Percentiles rank a stretch among this genome's conserved stretches.
Conservation (phyloP, 2,888 invertebrate species). For the Dioctria linearis region DNA sequence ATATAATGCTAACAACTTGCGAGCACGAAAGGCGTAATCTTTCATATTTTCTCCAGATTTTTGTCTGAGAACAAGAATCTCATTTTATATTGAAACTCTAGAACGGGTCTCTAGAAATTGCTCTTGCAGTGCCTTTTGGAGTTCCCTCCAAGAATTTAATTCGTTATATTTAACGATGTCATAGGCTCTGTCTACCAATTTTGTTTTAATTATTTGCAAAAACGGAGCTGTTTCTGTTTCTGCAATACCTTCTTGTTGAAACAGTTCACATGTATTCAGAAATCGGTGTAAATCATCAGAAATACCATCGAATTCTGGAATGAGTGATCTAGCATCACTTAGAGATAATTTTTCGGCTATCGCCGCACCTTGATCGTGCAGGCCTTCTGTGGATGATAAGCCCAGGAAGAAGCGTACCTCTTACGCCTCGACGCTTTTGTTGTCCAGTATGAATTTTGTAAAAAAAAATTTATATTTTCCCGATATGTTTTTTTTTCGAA, state of each 20-base stretch:
- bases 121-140: background rate
- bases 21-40: background rate
- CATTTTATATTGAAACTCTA: background rate
- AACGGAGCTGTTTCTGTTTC: background rate
- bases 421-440: no score
- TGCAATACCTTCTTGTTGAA: background rate
- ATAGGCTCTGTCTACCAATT: background rate
- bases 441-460: no score
- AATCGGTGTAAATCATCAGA: background rate
- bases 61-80: background rate
- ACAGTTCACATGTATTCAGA: conserved; percentile 5
- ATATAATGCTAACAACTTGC: background rate
- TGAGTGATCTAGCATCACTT: no score
- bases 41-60: no score
- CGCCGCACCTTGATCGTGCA: no score
- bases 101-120: background rate
- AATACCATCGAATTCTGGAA: no score
- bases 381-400: no score
- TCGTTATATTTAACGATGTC: no score
- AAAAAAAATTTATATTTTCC: no score
- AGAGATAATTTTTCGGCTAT: no score
- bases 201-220: conserved; percentile 2
- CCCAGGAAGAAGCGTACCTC: no score
- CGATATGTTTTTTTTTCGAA: no score
- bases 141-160: background rate